Percentiles rank a stretch among this genome's conserved stretches.
These are phyloP conservation scores for Melipona quadrifasciata DNA, from an alignment of 1,140 invertebrate species.

Conservation along the genomic window DNA sequence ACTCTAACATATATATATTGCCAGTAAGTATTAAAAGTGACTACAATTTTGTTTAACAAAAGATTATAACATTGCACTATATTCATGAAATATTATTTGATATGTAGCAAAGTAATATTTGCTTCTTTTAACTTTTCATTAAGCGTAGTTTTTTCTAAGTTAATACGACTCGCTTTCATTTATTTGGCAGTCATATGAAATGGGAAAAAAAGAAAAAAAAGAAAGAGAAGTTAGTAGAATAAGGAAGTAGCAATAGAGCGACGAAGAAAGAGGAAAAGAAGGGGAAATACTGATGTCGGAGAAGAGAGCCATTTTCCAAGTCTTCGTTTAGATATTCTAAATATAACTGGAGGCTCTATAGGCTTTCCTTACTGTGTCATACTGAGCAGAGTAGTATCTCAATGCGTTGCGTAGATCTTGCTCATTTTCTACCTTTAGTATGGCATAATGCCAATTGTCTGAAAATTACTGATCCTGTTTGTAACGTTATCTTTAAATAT, in stretches of 20 bases:
- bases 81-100: background rate
- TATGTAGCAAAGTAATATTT: background rate
- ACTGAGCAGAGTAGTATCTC: constrained; percentile 71
- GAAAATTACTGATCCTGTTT: constrained; percentile 57
- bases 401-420: constrained; percentile 71
- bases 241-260: constrained; percentile 25
- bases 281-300: constrained; percentile 57
- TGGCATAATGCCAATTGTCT: constrained; percentile 69
- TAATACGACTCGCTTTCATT: constrained; percentile 58
- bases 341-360: constrained; percentile 78
- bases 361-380: constrained; percentile 75
- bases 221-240: constrained; percentile 47
- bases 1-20: constrained; percentile 25
- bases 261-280: constrained; percentile 45
- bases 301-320: constrained; percentile 80
- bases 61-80: background rate
- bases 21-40: constrained; percentile 19
- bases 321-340: constrained; percentile 81
- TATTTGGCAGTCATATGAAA: constrained; percentile 43
- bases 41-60: background rate
- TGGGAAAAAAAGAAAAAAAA: no score
- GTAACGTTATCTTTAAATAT: constrained; percentile 45
- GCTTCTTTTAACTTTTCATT: background rate
- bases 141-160: background rate
- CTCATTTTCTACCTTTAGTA: constrained; percentile 70